Conservation (phyloP, 2,113 vertebrate species). For the Thunnus maccoyii region DNA sequence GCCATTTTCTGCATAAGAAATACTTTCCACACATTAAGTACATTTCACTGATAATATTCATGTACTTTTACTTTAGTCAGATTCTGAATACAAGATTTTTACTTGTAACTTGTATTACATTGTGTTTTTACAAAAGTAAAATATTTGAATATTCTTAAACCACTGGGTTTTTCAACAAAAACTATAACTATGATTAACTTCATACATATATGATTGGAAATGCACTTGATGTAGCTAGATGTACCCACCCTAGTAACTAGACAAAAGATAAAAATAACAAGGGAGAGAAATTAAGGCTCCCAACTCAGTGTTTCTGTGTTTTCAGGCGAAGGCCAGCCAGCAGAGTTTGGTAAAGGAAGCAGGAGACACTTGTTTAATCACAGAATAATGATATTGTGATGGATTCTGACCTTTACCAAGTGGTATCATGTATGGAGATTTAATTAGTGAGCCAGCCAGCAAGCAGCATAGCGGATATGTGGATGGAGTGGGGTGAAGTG, state of each 20-base stretch:
- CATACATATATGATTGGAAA: background rate
- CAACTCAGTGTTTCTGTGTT: background rate
- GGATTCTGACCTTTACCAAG: constrained; percentile 85
- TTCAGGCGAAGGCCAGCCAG: constrained; percentile 29
- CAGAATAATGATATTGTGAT: constrained; percentile 83
- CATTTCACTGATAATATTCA: too few species aligned
- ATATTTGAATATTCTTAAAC: too few species aligned
- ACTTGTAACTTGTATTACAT: too few species aligned
- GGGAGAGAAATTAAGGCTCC: constrained; percentile 5
- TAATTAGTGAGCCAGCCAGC: constrained; percentile 81
- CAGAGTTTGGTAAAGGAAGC: constrained; percentile 48
- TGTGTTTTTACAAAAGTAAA: too few species aligned
- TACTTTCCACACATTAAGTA: too few species aligned
- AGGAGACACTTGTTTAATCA: constrained; percentile 79
- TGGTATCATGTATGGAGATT: constrained; percentile 83
- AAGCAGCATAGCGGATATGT: constrained; percentile 70
- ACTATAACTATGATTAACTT: background rate
- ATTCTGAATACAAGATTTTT: too few species aligned
- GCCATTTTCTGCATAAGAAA: too few species aligned
- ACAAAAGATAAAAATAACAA: background rate
- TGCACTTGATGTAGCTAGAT: background rate
- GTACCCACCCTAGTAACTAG: background rate
- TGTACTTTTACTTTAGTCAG: too few species aligned
- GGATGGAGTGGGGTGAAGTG: constrained; percentile 72
- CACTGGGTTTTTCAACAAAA: background rate